A percentile compares a stretch with the other conserved stretches of the same genome.
Evolutionary conservation across 2,797 vertebrate genomes (phyloP).

Genomic region (Enteromius mattozi): DNA sequence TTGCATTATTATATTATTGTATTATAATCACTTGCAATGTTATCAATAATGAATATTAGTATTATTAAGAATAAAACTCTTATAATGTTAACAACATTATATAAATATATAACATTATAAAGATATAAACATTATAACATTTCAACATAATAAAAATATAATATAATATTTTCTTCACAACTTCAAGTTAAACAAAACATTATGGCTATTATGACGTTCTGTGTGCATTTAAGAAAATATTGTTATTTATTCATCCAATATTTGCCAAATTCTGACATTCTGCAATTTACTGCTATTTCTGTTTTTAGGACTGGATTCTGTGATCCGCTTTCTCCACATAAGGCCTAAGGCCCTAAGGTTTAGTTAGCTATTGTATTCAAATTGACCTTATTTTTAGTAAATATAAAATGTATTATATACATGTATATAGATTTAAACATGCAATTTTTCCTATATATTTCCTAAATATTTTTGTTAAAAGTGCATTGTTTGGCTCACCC

Average conservation of each 20-base stretch:
- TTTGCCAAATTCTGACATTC: background rate
- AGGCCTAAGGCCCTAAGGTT: background rate
- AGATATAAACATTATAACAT: no score
- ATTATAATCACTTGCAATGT: no score
- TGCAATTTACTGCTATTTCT: background rate
- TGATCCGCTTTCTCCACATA: background rate
- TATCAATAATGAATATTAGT: background rate
- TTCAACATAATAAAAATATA: no score
- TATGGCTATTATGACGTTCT: background rate
- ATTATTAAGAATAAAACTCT: background rate
- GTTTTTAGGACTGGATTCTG: background rate
- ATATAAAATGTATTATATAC: background rate
- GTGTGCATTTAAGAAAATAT: background rate
- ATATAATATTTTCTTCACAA: background rate
- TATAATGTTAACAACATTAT: background rate
- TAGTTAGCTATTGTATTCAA: background rate
- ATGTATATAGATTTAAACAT: background rate
- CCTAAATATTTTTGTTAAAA: background rate
- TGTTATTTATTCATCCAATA: background rate
- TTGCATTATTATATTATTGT: no score
- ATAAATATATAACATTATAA: no score
- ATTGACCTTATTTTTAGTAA: background rate
- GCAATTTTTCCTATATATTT: background rate
- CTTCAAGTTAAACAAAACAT: background rate
- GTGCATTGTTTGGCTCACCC: conserved; percentile 74